Evolutionary conservation across 2,797 vertebrate genomes (phyloP).

Genomic region (Apogon talboti): DNA sequence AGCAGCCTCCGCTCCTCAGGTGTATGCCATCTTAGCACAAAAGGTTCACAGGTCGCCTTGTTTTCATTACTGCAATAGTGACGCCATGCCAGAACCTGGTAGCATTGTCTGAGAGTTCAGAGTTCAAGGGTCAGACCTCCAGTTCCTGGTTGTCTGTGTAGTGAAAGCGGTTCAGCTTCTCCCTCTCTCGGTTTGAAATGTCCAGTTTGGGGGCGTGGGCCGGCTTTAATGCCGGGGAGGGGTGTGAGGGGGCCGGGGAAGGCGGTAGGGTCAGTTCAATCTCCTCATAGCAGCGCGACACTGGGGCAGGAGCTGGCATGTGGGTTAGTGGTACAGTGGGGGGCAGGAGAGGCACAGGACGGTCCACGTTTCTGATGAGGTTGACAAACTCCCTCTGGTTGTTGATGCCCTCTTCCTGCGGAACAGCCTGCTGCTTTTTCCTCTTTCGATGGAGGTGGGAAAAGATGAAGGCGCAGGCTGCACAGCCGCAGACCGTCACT

Average conservation of each 20-base stretch:
- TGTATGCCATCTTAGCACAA: slow-evolving; percentile 38
- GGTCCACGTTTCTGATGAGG: slow-evolving; percentile 85
- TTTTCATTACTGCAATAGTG: slow-evolving; percentile 45
- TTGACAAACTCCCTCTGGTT: slow-evolving; percentile 86
- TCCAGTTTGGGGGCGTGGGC: slow-evolving; percentile 80
- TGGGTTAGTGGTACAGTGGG: slow-evolving; percentile 32
- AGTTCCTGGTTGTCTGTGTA: slow-evolving; percentile 79
- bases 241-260: slow-evolving; percentile 68
- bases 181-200: slow-evolving; percentile 87
- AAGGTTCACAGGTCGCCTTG: slow-evolving; percentile 33
- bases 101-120: slow-evolving; percentile 51
- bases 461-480: slow-evolving; percentile 72
- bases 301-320: slow-evolving; percentile 36
- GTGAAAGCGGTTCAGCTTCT: slow-evolving; percentile 86
- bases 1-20: slow-evolving; percentile 46
- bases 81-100: slow-evolving; percentile 45
- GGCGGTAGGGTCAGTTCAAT: slow-evolving; percentile 82
- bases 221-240: slow-evolving; percentile 77
- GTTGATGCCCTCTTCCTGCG: slow-evolving; percentile 82
- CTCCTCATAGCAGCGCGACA: slow-evolving; percentile 78
- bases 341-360: slow-evolving; percentile 57
- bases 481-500: slow-evolving; percentile 72
- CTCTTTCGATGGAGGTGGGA: slow-evolving; percentile 78
- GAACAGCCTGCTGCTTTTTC: slow-evolving; percentile 75
- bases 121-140: slow-evolving; percentile 76